Evolutionary conservation across 92 coral and sea anemone genomes (phyloP).

Genomic region (Umimayanthus chanpuru): DNA sequence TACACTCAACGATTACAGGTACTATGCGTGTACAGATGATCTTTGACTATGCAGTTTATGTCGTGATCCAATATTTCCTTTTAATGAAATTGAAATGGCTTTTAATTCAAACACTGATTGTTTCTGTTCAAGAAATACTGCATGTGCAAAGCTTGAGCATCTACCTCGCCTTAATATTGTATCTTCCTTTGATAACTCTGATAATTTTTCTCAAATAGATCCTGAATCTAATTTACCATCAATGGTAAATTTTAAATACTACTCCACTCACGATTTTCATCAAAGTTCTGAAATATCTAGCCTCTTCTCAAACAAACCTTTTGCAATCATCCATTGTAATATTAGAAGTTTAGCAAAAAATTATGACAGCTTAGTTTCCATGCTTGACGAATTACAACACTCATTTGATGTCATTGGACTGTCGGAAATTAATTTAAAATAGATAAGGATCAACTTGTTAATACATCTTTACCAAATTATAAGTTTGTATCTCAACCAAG

Average conservation of each 20-base stretch:
- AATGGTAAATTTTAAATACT: slow-evolving; percentile 33
- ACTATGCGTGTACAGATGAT: slow-evolving; percentile 9
- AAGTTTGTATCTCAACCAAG: not conserved
- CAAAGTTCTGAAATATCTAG: slow-evolving; percentile 40
- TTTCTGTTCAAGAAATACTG: not conserved
- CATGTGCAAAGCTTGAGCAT: slow-evolving; percentile 8
- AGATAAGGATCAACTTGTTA: slow-evolving; percentile 13
- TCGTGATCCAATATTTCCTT: slow-evolving; percentile 28
- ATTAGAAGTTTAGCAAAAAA: slow-evolving; percentile 49
- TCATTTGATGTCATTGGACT: slow-evolving; percentile 56
- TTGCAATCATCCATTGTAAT: slow-evolving; percentile 53
- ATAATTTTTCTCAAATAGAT: slow-evolving; percentile 24
- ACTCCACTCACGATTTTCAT: slow-evolving; percentile 44
- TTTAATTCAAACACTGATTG: slow-evolving; percentile 21
- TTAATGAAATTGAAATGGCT: slow-evolving; percentile 24
- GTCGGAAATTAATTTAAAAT: slow-evolving; percentile 45
- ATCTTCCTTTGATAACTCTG: slow-evolving; percentile 17
- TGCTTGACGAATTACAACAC: slow-evolving; percentile 45
- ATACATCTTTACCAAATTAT: slow-evolving; percentile 1
- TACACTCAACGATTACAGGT: slow-evolving; percentile 19
- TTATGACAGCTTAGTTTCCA: slow-evolving; percentile 47
- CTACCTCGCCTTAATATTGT: slow-evolving; percentile 27
- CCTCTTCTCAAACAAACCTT: slow-evolving; percentile 41
- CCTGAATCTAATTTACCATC: slow-evolving; percentile 26
- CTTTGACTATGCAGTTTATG: slow-evolving; percentile 26